Percentiles rank a stretch among this genome's conserved stretches.
These are phyloP conservation scores for Hystrix cristata DNA, from an alignment of 2,113 vertebrate species.

Conservation along the genomic window DNA sequence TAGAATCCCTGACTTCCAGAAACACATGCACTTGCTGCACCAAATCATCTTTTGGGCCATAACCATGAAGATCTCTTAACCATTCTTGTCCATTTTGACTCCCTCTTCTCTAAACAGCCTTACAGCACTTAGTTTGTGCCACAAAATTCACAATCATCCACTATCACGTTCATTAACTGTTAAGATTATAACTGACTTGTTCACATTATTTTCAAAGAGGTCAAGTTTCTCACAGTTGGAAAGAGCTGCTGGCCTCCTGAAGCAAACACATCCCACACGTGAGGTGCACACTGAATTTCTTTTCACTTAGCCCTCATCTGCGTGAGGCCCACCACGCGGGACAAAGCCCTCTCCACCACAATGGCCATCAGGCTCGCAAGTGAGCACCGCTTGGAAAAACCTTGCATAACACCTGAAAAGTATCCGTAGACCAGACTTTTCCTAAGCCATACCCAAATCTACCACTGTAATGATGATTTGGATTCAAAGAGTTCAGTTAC, in stretches of 20 bases:
- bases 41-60: background rate
- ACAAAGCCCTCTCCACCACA: background rate
- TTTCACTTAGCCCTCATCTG: background rate
- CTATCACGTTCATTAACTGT: background rate
- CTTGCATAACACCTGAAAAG: background rate
- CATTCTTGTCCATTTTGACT: background rate
- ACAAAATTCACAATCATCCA: background rate
- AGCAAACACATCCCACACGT: background rate
- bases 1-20: conserved; percentile 22
- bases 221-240: background rate
- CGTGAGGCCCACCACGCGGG: background rate
- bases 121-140: background rate
- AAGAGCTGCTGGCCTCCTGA: background rate
- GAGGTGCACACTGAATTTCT: background rate
- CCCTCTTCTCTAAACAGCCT: background rate
- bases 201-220: background rate
- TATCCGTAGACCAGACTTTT: conserved; percentile 1
- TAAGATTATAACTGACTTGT: background rate
- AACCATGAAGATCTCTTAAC: background rate
- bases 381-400: background rate
- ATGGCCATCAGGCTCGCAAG: background rate
- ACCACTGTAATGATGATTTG: background rate
- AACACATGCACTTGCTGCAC: background rate
- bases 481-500: conserved; percentile 11
- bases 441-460: conserved; percentile 6